Evolutionary conservation across 2,797 vertebrate genomes (phyloP).

Genomic region (Cichlasoma orientale): DNA sequence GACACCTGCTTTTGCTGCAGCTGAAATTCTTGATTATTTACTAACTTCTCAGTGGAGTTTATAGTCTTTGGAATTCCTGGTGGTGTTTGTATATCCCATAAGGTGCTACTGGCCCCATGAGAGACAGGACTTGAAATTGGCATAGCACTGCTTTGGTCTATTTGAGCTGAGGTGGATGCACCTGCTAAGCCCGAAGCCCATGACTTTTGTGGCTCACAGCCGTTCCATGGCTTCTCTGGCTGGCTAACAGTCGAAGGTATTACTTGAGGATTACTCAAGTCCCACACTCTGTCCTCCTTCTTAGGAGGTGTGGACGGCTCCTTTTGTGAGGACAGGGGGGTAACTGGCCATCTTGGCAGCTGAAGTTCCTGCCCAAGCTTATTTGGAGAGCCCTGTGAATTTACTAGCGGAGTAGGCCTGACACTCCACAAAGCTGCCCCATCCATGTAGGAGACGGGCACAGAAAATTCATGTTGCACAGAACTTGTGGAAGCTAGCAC

Average conservation of each 20-base stretch:
- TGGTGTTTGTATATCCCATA: conserved; percentile 73
- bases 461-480: conserved; percentile 50
- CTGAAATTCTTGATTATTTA: conserved; percentile 71
- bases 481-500: conserved; percentile 54
- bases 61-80: conserved; percentile 69
- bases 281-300: conserved; percentile 67
- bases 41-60: conserved; percentile 67
- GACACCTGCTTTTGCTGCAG: conserved; percentile 70
- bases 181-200: conserved; percentile 61
- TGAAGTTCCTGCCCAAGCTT: conserved; percentile 66
- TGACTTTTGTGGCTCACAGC: conserved; percentile 67
- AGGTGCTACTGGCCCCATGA: conserved; percentile 55
- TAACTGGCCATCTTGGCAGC: conserved; percentile 57
- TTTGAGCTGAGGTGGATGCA: conserved; percentile 61
- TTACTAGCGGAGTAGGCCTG: conserved; percentile 50
- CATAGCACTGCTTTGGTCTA: conserved; percentile 69
- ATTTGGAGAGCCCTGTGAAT: conserved; percentile 58
- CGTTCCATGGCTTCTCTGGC: conserved; percentile 66
- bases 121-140: conserved; percentile 59
- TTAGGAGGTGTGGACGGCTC: conserved; percentile 50
- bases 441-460: conserved; percentile 55
- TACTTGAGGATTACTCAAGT: conserved; percentile 57
- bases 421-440: conserved; percentile 74
- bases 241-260: conserved; percentile 62
- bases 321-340: conserved; percentile 50